Base-by-base conservation (phyloP, 2,888 invertebrate genomes). In the Athalia circularis region DNA sequence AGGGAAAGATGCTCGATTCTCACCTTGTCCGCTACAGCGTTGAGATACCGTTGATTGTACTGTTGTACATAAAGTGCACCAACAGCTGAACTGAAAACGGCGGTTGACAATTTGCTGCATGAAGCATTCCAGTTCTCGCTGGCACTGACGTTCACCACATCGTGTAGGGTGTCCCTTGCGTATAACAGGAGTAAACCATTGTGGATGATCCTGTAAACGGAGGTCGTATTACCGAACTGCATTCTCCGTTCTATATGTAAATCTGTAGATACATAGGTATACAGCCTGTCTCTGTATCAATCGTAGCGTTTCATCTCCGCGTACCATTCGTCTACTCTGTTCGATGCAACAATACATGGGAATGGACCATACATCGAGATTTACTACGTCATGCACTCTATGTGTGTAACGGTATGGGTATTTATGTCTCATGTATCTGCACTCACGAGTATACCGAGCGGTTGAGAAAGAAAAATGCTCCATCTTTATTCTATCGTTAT, bases 101-200 rank as follows among this genome's bases (percentile, higher is more conserved):
- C 87, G 82, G 87, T 89, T 65, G 91, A 90, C 61, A 91, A 83
- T 65, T 87, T 88, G 76, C 89, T 88, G 81, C 91, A 91, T 79
- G 90, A 90, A 50, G 84, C 84, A 45, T 87, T 86, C 88, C 90
- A 89, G 81, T 89, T 86, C 78, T 83, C 86, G 82, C 85, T 87
- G 15, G 88, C 88, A 57, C 90, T 90, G 72, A 89, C 87, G 82
- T 91, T 91, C 11, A 90, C 88, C 67, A 92, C 88, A 81, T 91
- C 91, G 81, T 90, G 87, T 57, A 92, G 86, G 72, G 90, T 90
- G 82, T 92, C 92, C 68, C 91, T 86, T 50, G 91, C 91, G 84
- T 91, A 92, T 67, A 92, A 85, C 70, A 92, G 86, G 79, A 92
- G 84, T 80, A 92, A 85, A 15, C 91, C 90, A 82, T 92, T 92